These are phyloP conservation scores for Drosophila anomalipes DNA, from an alignment of 2,888 invertebrate species.

Conservation along the genomic window DNA sequence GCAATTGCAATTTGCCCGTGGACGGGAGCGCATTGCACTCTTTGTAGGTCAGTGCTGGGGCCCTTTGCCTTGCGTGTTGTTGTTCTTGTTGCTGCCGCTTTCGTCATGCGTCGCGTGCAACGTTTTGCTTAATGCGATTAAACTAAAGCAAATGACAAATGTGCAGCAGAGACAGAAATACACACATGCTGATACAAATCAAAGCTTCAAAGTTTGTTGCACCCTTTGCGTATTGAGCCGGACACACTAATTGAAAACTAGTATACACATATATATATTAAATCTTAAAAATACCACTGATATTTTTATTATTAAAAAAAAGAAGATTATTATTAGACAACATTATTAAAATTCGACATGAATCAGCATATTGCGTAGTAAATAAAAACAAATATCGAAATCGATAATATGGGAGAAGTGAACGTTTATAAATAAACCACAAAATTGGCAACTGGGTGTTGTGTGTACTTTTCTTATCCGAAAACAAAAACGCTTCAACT, in stretches of 20 bases:
- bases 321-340: background rate
- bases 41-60: slow-evolving; percentile 75
- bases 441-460: slow-evolving; percentile 7
- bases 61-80: slow-evolving; percentile 17
- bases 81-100: slow-evolving; percentile 26
- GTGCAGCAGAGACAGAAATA: slow-evolving; percentile 20
- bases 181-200: slow-evolving; percentile 57
- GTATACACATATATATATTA: too few relatives aligned
- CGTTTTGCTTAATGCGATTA: slow-evolving; percentile 72
- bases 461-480: slow-evolving; percentile 20
- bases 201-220: slow-evolving; percentile 68
- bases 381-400: background rate
- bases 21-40: slow-evolving; percentile 70
- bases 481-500: slow-evolving; percentile 14
- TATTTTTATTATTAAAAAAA: background rate
- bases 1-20: slow-evolving; percentile 46
- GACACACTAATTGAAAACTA: background rate
- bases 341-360: background rate
- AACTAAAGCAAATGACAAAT: slow-evolving; percentile 46
- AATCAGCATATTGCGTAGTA: background rate
- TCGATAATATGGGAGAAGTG: background rate
- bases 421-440: background rate
- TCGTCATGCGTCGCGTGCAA: slow-evolving; percentile 69
- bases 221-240: slow-evolving; percentile 25
- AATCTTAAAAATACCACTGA: background rate